phyloP scores from a whole-genome alignment of 2,797 vertebrate genomes.

The Liasis olivaceus region DNA sequence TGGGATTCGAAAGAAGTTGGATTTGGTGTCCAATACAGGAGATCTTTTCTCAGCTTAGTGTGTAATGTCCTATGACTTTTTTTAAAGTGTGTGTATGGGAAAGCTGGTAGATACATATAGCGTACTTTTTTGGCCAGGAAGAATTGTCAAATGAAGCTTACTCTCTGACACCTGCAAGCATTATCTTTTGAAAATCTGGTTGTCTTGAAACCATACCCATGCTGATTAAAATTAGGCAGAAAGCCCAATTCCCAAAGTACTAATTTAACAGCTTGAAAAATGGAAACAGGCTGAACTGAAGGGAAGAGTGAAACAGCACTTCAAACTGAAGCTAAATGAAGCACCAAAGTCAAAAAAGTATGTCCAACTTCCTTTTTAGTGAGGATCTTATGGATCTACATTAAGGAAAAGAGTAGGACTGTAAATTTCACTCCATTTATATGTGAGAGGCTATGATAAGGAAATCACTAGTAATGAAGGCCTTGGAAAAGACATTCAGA shows the following conservation, averaged over 20 bases:
- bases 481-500: not conserved
- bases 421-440: conserved; percentile 34
- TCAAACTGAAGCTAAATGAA: conserved; percentile 55
- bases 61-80: not conserved
- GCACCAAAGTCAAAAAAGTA: conserved; percentile 30
- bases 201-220: conserved; percentile 49
- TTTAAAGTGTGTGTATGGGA: not conserved
- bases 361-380: conserved; percentile 22
- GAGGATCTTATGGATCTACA: conserved; percentile 38
- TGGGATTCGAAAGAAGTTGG: not conserved
- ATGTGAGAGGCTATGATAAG: conserved; percentile 49
- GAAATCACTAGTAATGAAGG: not conserved
- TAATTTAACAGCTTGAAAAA: conserved; percentile 58
- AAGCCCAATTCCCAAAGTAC: conserved; percentile 50
- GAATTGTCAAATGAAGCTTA: conserved; percentile 45
- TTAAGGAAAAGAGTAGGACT: conserved; percentile 33
- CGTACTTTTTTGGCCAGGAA: not conserved
- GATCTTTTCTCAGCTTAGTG: not conserved
- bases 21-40: not conserved
- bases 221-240: conserved; percentile 53
- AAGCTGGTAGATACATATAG: not conserved
- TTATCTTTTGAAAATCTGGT: conserved; percentile 37
- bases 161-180: conserved; percentile 46
- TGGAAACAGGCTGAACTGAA: conserved; percentile 30
- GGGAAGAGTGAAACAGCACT: conserved; percentile 32